A percentile compares a stretch with the other conserved stretches of the same genome.
phyloP scores from a whole-genome alignment of 2,797 vertebrate species.

The Centropyge bicolor region DNA sequence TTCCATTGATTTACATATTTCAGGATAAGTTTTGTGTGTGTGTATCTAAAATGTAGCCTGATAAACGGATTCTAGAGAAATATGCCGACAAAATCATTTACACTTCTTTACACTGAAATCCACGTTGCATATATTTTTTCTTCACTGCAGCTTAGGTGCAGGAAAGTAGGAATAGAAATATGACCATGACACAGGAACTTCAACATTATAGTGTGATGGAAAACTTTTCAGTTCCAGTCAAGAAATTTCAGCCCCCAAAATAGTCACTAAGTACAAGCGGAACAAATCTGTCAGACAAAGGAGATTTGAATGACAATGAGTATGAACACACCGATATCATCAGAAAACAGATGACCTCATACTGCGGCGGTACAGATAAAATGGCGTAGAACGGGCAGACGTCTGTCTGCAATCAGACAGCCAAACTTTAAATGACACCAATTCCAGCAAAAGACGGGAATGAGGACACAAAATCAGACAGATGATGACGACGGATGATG shows the following conservation, averaged over 20 bases:
- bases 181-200: neutral
- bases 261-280: constrained; percentile 7
- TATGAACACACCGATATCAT: constrained; percentile 53
- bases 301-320: constrained; percentile 59
- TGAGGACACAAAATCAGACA: constrained; percentile 47
- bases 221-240: constrained; percentile 18
- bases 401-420: constrained; percentile 37
- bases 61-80: constrained; percentile 11
- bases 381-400: constrained; percentile 22
- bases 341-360: constrained; percentile 56
- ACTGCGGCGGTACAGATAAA: constrained; percentile 45
- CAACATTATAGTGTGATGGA: neutral
- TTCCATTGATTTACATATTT: neutral
- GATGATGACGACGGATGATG: constrained; percentile 63
- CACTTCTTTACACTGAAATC: constrained; percentile 10
- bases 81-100: neutral
- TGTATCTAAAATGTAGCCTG: neutral
- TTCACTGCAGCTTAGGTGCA: neutral
- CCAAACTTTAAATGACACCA: constrained; percentile 36
- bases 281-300: constrained; percentile 53
- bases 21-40: neutral
- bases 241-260: constrained; percentile 29
- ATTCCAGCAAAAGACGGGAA: constrained; percentile 39
- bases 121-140: neutral
- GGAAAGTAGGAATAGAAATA: neutral